Base-by-base conservation (phyloP, 2,797 vertebrate genomes). In the Chaenodraco wilsoni region DNA sequence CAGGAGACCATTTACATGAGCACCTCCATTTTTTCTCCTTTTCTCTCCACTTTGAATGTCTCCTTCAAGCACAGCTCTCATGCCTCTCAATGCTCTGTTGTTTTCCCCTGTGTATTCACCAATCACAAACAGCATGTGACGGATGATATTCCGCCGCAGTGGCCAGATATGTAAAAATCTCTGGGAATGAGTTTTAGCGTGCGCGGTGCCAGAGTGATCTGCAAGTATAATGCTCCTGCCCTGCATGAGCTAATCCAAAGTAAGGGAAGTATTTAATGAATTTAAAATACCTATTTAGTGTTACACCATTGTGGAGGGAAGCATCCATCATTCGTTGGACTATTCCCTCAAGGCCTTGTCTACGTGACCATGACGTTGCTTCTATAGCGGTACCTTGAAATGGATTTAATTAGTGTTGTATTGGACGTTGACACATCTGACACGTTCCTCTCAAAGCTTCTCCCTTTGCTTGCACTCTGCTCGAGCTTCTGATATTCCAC, bases 41-140 rank as follows among this genome's bases (percentile, higher is more conserved):
- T 69, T 46, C 31, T 46, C 23, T 45, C 58, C 41, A 69, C 62
- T 50, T 74, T 70, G 37, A 40, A 21, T 72, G 67, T 81, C 67
- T 78, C 55, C 23, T 85, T 82, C 76, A 83, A 88, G 80, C 83
- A 81, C 71, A 21, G 72, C 62, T 65, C 57, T 79, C 59, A 57
- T 75, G 51, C 87, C 81, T 31, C 21, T 79, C 46, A 68, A 68
- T 76, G 71, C 85, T 84, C 66, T 78, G 74, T 76, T 83, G 65
- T 89, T 76, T 83, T 60, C 33, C 67, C 27, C 0, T 85, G 81
- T 81, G 73, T 84, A 79, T 81, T 87, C 82, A 84, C 83, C 74
- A 50, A 84, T 92, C 75, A 82, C 86, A 91, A 88, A 91, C 82
- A 83, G 72, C 75, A 87, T 85, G 76, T 73, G 85, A 89, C 87